Evolutionary conservation across 2,888 invertebrate genomes (phyloP).

Genomic region (Apeira syringaria): DNA sequence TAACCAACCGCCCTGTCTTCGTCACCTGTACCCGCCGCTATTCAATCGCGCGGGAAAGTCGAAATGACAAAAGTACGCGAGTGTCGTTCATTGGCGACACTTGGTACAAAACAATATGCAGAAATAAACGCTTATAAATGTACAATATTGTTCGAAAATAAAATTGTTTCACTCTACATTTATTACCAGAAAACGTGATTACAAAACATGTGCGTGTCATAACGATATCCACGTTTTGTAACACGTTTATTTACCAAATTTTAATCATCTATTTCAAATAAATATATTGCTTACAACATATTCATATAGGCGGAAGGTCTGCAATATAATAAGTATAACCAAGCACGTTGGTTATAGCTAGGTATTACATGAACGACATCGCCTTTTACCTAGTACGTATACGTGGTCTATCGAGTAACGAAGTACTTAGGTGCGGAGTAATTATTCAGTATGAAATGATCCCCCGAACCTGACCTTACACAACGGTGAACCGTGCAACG

Average conservation of each 20-base stretch:
- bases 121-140: slow-evolving; percentile 10
- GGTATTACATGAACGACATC: slow-evolving; percentile 1
- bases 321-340: too few species aligned
- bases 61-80: slow-evolving; percentile 45
- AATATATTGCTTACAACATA: neutral
- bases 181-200: neutral
- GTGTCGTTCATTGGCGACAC: slow-evolving; percentile 16
- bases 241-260: neutral
- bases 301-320: neutral
- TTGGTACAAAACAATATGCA: slow-evolving; percentile 9
- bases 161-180: neutral
- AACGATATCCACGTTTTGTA: slow-evolving; percentile 5
- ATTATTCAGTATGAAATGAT: slow-evolving; percentile 19
- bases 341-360: too few species aligned
- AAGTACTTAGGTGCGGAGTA: too few species aligned
- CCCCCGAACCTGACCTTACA: slow-evolving; percentile 68
- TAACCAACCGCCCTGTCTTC: too few species aligned
- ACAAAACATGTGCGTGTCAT: neutral
- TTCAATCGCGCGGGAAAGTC: slow-evolving; percentile 43
- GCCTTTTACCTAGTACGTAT: slow-evolving; percentile 1
- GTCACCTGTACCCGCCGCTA: too few species aligned
- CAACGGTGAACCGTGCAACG: slow-evolving; percentile 52
- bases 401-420: slow-evolving; percentile 24
- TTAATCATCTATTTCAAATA: neutral
- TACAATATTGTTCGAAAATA: neutral